Evolutionary conservation across 2,797 vertebrate genomes (phyloP).

Genomic region (Catamblyrhynchus diadema): DNA sequence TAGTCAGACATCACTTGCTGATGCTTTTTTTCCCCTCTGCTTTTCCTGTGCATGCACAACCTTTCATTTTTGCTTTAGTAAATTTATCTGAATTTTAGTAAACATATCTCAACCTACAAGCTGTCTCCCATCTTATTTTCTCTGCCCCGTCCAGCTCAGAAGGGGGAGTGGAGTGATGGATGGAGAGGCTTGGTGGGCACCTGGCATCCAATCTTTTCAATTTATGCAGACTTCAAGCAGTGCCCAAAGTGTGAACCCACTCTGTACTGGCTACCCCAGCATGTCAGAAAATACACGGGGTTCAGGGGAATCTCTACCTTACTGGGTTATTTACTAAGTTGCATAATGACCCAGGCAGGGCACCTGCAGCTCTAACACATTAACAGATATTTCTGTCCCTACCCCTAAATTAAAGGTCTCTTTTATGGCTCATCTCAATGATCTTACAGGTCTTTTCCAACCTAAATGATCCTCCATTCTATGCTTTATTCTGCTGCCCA

Average conservation of each 20-base stretch:
- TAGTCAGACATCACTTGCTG: background rate
- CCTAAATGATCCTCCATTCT: background rate
- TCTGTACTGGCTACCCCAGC: too few relatives aligned
- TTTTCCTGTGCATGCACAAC: background rate
- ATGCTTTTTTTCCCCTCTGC: accelerated
- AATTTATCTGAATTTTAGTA: background rate
- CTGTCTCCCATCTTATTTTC: background rate
- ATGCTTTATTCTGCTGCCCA: background rate
- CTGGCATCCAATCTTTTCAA: background rate
- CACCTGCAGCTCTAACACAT: background rate
- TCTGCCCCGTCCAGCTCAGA: background rate
- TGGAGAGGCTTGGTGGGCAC: background rate
- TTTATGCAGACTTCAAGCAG: background rate
- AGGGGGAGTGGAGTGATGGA: background rate
- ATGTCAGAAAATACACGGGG: background rate
- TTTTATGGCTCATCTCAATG: accelerated
- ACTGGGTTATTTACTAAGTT: background rate
- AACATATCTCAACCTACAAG: background rate
- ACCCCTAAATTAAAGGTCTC: background rate
- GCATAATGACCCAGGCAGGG: background rate
- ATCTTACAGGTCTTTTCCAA: background rate
- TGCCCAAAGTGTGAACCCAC: background rate
- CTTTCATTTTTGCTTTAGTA: background rate
- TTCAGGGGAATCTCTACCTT: background rate
- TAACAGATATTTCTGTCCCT: background rate